Base-by-base conservation (phyloP, 2,888 invertebrate genomes). In the Elysia crispata region DNA sequence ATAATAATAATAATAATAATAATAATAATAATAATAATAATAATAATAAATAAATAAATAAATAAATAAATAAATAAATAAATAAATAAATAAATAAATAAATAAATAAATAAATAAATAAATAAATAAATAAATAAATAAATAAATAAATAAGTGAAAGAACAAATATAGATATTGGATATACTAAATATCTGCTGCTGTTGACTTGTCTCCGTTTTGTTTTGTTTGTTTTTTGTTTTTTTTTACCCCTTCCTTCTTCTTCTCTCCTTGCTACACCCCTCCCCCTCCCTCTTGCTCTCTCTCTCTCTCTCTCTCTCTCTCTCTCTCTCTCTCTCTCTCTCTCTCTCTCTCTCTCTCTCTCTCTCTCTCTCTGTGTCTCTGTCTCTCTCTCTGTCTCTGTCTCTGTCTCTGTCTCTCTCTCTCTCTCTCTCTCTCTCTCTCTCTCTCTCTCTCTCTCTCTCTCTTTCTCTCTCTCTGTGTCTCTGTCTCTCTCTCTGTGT, bases 331-430 rank as follows among this genome's bases (percentile, higher is more conserved):
- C 49, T 72, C 25, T 15, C 49, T 72, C n/a, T 25, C 49, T 23
- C 1, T 50, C 15, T 72, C 1, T 72, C 49, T 18, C 30, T 23
- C 20, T 57, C 6, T 57, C n/a, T 30, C 20, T 57, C n/a, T 28
- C 1, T 30, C 30, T 57, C 54, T 73, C 25, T 30, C 11, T 57
- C 31, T 57, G 20, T 18, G 20, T 69, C 50, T 77, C 25, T 57
- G 20, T 75, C 49, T 50, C 23, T 28, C 20, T 50, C 25, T 76
- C 66, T 49, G 41, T 76, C 31, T 25, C 23, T 28, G 28, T 62
- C 25, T 50, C 49, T 49, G 6, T 67, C 67, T 67, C 41, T 31
- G 30, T 66, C 23, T 49, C 60, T 23, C 13, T 67, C 67, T 66
- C 25, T 50, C 30, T 28, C 15, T 72, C n/a, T 28, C 11, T 72